These are phyloP conservation scores for Serripes groenlandicus DNA, from an alignment of 2,888 invertebrate species.

Conservation along the genomic window DNA sequence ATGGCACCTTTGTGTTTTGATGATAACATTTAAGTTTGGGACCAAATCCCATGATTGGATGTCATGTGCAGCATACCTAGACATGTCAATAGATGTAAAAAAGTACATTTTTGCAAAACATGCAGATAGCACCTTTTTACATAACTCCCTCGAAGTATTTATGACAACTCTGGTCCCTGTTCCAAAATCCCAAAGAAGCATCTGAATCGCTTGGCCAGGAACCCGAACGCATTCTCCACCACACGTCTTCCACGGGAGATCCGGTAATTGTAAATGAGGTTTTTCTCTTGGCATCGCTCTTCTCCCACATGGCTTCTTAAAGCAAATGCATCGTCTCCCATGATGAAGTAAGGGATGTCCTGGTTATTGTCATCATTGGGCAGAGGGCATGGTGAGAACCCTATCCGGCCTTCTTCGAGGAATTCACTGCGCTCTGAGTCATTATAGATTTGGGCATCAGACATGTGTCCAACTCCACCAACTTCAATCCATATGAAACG, in stretches of 20 bases:
- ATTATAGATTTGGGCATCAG: not conserved
- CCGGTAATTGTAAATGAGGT: constrained; percentile 10
- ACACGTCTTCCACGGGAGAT: constrained; percentile 16
- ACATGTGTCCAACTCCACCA: constrained; percentile 24
- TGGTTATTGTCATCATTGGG: constrained; percentile 10
- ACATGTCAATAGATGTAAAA: too few relatives aligned
- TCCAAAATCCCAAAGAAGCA: not conserved
- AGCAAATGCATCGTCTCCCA: constrained; percentile 16
- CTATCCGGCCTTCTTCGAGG: constrained; percentile 27
- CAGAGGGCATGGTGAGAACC: constrained; percentile 29
- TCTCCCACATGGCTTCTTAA: not conserved
- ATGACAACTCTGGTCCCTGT: constrained; percentile 4
- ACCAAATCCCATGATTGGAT: too few relatives aligned
- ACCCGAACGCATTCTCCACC: not conserved
- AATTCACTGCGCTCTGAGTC: constrained; percentile 7
- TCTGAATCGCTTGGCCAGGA: constrained; percentile 8
- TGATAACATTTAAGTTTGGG: too few relatives aligned
- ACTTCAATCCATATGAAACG: constrained; percentile 34
- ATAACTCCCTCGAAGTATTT: too few relatives aligned
- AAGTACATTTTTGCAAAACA: too few relatives aligned
- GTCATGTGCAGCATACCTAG: too few relatives aligned
- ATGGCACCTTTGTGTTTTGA: too few relatives aligned
- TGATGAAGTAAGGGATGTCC: constrained; percentile 13
- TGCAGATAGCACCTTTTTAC: too few relatives aligned
- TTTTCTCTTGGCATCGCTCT: constrained; percentile 13